A percentile compares a stretch with the other conserved stretches of the same genome.
Evolutionary conservation across 2,797 vertebrate species (phyloP).

Genomic region (Eulemur albifrons): DNA sequence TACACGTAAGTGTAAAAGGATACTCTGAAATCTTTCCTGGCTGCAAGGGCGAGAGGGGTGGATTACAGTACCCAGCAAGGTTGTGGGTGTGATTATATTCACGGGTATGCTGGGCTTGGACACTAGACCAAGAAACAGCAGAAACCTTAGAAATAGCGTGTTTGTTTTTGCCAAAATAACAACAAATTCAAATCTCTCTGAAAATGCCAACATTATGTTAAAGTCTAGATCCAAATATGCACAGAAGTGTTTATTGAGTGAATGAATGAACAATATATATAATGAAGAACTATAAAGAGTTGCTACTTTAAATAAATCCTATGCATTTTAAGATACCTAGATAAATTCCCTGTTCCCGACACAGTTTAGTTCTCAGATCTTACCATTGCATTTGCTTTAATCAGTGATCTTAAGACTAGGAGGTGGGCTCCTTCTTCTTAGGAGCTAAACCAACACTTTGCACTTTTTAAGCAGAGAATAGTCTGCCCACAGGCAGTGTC

Average conservation of each 20-base stretch:
- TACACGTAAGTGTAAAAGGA: slow-evolving; percentile 72
- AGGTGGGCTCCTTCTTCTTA: background rate
- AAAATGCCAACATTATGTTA: slow-evolving; percentile 46
- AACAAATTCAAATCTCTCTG: slow-evolving; percentile 17
- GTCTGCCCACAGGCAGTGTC: background rate
- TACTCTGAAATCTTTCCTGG: slow-evolving; percentile 75
- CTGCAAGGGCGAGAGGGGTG: slow-evolving; percentile 64
- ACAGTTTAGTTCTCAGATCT: background rate
- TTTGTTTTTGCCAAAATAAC: slow-evolving; percentile 58
- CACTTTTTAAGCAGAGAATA: background rate
- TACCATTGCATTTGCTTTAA: background rate
- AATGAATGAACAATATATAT: background rate
- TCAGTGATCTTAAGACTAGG: background rate
- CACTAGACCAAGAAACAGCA: slow-evolving; percentile 56
- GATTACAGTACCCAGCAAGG: slow-evolving; percentile 67
- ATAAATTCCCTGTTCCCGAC: background rate
- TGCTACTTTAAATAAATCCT: slow-evolving; percentile 1
- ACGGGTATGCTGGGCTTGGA: slow-evolving; percentile 38
- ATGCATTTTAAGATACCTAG: background rate
- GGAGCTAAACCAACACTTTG: background rate
- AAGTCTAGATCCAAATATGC: slow-evolving; percentile 52
- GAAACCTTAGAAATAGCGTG: slow-evolving; percentile 40
- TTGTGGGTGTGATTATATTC: slow-evolving; percentile 66
- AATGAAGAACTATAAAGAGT: slow-evolving; percentile 17
- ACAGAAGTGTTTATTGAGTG: slow-evolving; percentile 43